phyloP scores from a whole-genome alignment of 2,113 vertebrate genomes.

The Hucho hucho region DNA sequence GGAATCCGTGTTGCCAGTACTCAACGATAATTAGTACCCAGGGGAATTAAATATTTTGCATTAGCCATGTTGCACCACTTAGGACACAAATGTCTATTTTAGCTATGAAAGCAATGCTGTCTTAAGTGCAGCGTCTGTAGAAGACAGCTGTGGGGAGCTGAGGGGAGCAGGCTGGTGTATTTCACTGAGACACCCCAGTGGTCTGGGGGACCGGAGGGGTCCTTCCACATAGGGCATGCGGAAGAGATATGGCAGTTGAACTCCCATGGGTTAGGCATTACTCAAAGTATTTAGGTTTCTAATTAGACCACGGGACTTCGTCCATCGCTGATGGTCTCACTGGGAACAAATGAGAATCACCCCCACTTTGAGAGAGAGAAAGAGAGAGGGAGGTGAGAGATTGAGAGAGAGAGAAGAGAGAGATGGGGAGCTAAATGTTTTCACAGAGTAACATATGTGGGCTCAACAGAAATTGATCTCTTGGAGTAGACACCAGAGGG shows the following conservation, averaged over 20 bases:
- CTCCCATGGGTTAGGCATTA: conserved; percentile 88
- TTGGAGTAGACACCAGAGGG: conserved; percentile 38
- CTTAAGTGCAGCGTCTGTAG: conserved; percentile 85
- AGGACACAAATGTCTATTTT: conserved; percentile 99
- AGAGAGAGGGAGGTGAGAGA: background rate
- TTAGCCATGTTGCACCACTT: conserved; percentile 98
- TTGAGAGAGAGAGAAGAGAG: conserved; percentile 44
- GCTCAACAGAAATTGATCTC: conserved; percentile 39
- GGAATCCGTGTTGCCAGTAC: conserved; percentile 96
- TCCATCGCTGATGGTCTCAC: conserved; percentile 65
- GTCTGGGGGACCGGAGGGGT: conserved; percentile 66
- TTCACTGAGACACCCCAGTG: conserved; percentile 92
- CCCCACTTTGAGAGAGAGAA: conserved; percentile 41
- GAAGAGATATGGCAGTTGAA: conserved; percentile 91
- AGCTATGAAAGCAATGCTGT: conserved; percentile 95
- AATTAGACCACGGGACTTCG: conserved; percentile 87
- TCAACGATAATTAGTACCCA: conserved; percentile 98
- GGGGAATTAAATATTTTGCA: conserved; percentile 99
- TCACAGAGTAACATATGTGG: conserved; percentile 30
- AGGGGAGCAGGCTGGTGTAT: conserved; percentile 86
- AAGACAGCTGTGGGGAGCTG: conserved; percentile 93
- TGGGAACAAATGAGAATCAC: conserved; percentile 62
- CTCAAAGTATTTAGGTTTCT: conserved; percentile 95
- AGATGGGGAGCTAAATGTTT: conserved; percentile 32
- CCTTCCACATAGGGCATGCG: conserved; percentile 87